A percentile compares a stretch with the other conserved stretches of the same genome.
Evolutionary conservation across 2,888 invertebrate genomes (phyloP).

Genomic region (Drosophila colorata): DNA sequence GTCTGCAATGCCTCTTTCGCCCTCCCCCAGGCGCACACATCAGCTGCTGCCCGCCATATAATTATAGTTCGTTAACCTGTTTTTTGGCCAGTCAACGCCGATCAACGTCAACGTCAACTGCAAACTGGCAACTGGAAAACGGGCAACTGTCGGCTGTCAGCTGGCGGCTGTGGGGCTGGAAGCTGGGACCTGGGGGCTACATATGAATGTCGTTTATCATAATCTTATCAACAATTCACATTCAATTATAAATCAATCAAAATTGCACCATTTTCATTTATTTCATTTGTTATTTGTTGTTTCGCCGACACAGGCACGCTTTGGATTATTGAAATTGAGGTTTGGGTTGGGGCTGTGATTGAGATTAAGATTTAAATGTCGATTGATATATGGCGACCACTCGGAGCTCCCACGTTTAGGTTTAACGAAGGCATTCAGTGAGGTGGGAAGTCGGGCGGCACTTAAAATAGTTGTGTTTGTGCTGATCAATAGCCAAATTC

Average conservation of each 20-base stretch:
- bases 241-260: conserved; percentile 84
- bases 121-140: conserved; percentile 42
- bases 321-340: conserved; percentile 27
- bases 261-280: conserved; percentile 81
- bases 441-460: too few relatives aligned
- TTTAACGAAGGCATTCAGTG: too few relatives aligned
- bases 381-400: conserved; percentile 69
- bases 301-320: conserved; percentile 66
- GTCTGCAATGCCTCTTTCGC: conserved; percentile 1
- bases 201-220: conserved; percentile 82
- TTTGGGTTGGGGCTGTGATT: conserved; percentile 38
- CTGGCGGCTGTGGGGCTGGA: not conserved
- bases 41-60: conserved; percentile 33
- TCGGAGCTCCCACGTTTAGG: conserved; percentile 73
- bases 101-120: conserved; percentile 64
- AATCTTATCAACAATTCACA: conserved; percentile 83
- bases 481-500: conserved; percentile 31
- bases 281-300: conserved; percentile 58
- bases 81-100: conserved; percentile 63
- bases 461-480: not conserved
- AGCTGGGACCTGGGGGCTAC: conserved; percentile 37
- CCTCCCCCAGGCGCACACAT: conserved; percentile 1
- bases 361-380: conserved; percentile 49
- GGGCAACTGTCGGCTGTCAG: conserved; percentile 7
- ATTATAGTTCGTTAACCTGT: conserved; percentile 76